These are phyloP conservation scores for Antidorcas marsupialis DNA, from an alignment of 2,113 vertebrate genomes.

Conservation along the genomic window DNA sequence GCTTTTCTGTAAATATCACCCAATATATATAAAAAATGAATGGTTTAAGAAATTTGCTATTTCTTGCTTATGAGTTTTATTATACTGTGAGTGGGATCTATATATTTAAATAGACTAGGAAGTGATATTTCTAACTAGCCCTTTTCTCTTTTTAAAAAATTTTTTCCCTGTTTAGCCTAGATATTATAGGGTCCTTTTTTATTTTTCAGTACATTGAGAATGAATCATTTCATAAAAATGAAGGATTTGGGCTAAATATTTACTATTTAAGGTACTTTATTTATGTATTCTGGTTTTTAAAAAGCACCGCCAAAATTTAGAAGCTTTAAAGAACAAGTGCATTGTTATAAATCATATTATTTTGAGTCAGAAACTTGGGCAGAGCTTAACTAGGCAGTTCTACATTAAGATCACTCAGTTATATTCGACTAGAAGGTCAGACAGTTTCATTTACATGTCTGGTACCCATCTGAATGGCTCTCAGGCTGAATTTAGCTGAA, in stretches of 20 bases:
- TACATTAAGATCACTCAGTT: background rate
- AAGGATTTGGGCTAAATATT: background rate
- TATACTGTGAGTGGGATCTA: background rate
- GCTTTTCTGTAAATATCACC: background rate
- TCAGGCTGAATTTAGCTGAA: background rate
- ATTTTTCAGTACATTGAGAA: background rate
- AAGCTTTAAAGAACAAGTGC: background rate
- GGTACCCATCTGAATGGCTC: background rate
- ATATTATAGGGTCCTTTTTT: background rate
- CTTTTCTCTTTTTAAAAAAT: background rate
- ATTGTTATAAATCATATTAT: background rate
- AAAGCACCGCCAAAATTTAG: background rate
- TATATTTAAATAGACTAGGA: background rate
- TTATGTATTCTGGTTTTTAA: background rate
- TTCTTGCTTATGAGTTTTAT: constrained; percentile 17
- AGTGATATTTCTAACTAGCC: background rate
- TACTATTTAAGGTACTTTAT: background rate
- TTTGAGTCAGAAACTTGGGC: background rate
- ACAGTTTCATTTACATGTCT: background rate
- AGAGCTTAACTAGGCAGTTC: background rate
- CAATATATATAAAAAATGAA: background rate
- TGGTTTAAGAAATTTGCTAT: background rate
- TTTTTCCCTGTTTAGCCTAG: background rate
- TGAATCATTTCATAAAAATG: background rate
- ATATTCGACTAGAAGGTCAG: background rate